phyloP scores from a whole-genome alignment of 2,797 vertebrate species.

The Oophaga sylvatica region DNA sequence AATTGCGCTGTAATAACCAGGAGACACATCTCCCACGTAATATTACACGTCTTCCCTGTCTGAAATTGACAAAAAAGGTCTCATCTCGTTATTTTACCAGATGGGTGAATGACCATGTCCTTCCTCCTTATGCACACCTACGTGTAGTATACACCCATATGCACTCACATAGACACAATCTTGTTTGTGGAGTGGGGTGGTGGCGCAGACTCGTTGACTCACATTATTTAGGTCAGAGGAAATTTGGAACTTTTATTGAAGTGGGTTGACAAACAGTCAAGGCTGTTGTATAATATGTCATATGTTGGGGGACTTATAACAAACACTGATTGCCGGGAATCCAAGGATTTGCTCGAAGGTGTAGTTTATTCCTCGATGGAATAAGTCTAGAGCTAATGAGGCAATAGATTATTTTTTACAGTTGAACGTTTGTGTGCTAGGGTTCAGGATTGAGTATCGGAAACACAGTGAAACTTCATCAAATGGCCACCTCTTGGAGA shows the following conservation, averaged over 20 bases:
- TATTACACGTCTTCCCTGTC: constrained; percentile 42
- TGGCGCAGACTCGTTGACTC: constrained; percentile 23
- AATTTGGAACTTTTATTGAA: background rate
- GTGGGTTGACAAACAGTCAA: background rate
- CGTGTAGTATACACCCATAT: constrained; percentile 1
- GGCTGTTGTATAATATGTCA: background rate
- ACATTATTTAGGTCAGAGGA: constrained; percentile 8
- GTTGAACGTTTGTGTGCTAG: background rate
- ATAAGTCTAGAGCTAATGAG: background rate
- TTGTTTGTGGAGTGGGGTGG: constrained; percentile 18
- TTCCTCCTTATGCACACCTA: constrained; percentile 39
- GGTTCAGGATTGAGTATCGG: background rate
- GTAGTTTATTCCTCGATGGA: background rate
- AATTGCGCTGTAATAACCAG: constrained; percentile 51
- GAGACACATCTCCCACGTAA: constrained; percentile 59
- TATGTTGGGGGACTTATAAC: background rate
- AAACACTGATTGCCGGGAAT: background rate
- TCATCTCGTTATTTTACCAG: background rate
- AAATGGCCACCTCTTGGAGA: background rate
- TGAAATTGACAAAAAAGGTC: constrained; percentile 44
- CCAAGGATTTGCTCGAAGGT: background rate
- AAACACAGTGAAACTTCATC: background rate
- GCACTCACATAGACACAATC: background rate
- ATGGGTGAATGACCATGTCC: constrained; percentile 1
- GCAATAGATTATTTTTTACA: background rate